A percentile compares a stretch with the other conserved stretches of the same genome.
phyloP scores from a whole-genome alignment of 2,888 invertebrate species.

The Spisula solida region DNA sequence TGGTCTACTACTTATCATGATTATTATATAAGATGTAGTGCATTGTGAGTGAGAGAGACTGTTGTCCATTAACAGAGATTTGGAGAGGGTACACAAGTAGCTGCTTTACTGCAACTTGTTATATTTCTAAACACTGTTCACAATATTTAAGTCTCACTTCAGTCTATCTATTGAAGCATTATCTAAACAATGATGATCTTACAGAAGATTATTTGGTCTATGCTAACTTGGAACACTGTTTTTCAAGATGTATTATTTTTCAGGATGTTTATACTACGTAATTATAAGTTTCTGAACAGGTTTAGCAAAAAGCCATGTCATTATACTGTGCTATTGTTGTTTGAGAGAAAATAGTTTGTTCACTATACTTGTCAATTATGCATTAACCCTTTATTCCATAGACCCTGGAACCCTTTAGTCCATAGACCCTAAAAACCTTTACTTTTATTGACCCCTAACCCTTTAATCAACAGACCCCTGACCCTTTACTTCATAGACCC shows the following conservation, averaged over 20 bases:
- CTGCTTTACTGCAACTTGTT: background rate
- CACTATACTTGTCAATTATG: too few relatives aligned
- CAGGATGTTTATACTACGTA: background rate
- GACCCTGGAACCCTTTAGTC: too few relatives aligned
- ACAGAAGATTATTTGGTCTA: background rate
- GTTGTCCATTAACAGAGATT: background rate
- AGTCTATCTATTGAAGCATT: background rate
- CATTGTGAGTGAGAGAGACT: background rate
- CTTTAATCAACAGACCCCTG: too few relatives aligned
- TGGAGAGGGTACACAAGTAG: background rate
- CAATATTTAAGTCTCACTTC: background rate
- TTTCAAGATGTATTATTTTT: background rate
- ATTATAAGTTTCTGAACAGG: background rate
- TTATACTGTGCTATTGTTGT: background rate
- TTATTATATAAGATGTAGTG: background rate
- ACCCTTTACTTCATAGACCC: too few relatives aligned
- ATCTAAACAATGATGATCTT: slow-evolving; percentile 16
- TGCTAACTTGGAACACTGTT: background rate
- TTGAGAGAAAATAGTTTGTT: too few relatives aligned
- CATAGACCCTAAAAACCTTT: too few relatives aligned
- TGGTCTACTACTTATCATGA: background rate
- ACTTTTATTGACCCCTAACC: too few relatives aligned
- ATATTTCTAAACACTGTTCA: background rate
- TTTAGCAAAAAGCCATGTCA: background rate
- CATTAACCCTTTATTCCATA: too few relatives aligned